These are phyloP conservation scores for Apodemus speciosus DNA, from an alignment of 2,113 vertebrate species.

Conservation along the genomic window DNA sequence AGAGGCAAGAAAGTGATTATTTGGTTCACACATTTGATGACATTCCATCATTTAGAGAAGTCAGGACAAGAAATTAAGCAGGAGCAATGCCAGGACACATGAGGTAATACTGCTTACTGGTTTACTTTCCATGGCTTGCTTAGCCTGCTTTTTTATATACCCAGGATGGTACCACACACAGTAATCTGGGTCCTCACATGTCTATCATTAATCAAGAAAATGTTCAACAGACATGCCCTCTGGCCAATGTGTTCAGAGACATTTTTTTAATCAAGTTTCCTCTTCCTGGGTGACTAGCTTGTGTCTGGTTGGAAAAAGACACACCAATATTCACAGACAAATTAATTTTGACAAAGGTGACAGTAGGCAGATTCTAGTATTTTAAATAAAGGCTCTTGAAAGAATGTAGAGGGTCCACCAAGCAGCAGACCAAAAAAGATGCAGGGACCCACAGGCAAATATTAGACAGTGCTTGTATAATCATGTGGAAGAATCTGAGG, in stretches of 20 bases:
- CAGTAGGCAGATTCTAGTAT: not conserved
- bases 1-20: not conserved
- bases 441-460: too few relatives aligned
- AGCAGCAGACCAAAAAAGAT: too few relatives aligned
- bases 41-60: not conserved
- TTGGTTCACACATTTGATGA: not conserved
- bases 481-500: too few relatives aligned
- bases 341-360: not conserved
- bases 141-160: not conserved
- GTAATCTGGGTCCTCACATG: not conserved
- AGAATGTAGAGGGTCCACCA: not conserved
- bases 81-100: not conserved
- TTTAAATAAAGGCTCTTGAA: not conserved
- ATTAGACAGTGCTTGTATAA: too few relatives aligned
- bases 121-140: not conserved
- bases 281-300: not conserved
- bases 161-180: not conserved
- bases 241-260: not conserved
- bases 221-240: not conserved
- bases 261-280: not conserved
- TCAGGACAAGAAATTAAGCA: not conserved
- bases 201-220: not conserved
- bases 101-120: not conserved
- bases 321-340: not conserved
- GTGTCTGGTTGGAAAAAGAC: not conserved